Evolutionary conservation across 2,797 vertebrate species (phyloP).

Genomic region (Jordanella pulchra): DNA sequence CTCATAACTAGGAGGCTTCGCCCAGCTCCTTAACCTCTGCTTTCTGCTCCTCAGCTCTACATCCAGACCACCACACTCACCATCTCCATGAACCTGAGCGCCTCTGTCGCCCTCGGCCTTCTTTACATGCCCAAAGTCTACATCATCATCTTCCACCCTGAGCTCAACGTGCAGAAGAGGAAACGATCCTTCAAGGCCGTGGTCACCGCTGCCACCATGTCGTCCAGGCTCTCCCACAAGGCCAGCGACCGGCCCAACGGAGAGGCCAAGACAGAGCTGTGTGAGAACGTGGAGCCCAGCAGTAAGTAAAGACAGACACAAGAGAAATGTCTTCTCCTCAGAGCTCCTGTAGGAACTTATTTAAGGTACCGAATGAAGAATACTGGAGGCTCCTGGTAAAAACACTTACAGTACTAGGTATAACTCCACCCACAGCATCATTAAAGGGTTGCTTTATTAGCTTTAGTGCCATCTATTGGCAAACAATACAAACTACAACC

Average conservation of each 20-base stretch:
- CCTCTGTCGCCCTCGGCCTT: slow-evolving; percentile 92
- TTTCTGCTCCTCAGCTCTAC: slow-evolving; percentile 83
- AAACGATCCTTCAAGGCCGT: slow-evolving; percentile 94
- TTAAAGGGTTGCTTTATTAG: neutral
- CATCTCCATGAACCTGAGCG: slow-evolving; percentile 94
- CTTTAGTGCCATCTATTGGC: neutral
- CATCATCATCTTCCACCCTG: slow-evolving; percentile 94
- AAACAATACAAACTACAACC: neutral
- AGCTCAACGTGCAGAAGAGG: slow-evolving; percentile 93
- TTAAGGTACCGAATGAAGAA: neutral
- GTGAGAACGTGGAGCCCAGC: slow-evolving; percentile 88
- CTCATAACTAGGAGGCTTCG: neutral
- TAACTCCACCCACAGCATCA: no score
- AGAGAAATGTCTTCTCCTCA: neutral
- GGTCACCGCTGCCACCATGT: slow-evolving; percentile 91
- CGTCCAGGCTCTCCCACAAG: slow-evolving; percentile 90
- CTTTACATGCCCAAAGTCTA: slow-evolving; percentile 96
- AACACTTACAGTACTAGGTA: no score
- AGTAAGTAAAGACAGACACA: slow-evolving; percentile 79
- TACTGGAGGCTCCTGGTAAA: no score
- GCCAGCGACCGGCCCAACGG: slow-evolving; percentile 90
- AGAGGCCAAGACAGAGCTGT: slow-evolving; percentile 92
- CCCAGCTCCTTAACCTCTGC: neutral
- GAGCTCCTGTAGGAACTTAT: neutral
- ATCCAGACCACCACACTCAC: slow-evolving; percentile 94